Evolutionary conservation across 1,140 invertebrate species (phyloP).

Genomic region (Drosophila lowei): DNA sequence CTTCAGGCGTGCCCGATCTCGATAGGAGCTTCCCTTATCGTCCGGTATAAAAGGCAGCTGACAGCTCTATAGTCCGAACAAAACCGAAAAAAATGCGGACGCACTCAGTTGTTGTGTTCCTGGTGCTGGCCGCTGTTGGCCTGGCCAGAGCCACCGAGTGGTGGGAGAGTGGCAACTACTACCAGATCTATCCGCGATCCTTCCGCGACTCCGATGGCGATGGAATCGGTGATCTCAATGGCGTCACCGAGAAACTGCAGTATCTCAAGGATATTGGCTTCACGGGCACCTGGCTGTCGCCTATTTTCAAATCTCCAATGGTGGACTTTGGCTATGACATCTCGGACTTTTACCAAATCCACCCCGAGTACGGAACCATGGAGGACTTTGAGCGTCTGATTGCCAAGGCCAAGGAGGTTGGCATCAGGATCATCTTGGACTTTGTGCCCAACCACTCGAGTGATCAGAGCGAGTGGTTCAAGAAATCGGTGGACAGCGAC

Average conservation of each 20-base stretch:
- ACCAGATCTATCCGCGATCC: slow-evolving; percentile 91
- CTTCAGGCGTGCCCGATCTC: slow-evolving; percentile 39
- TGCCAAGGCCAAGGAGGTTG: slow-evolving; percentile 84
- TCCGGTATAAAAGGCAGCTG: slow-evolving; percentile 47
- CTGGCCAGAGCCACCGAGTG: slow-evolving; percentile 84
- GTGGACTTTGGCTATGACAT: slow-evolving; percentile 90
- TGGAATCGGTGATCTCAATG: slow-evolving; percentile 89
- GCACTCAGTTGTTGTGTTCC: slow-evolving; percentile 41
- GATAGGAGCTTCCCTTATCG: slow-evolving; percentile 54
- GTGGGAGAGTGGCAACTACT: slow-evolving; percentile 89
- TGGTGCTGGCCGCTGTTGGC: slow-evolving; percentile 41
- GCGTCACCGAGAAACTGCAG: slow-evolving; percentile 84
- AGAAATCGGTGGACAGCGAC: slow-evolving; percentile 84
- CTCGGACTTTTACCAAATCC: slow-evolving; percentile 89
- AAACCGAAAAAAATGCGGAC: slow-evolving; percentile 56
- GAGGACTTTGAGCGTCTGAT: slow-evolving; percentile 88
- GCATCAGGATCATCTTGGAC: slow-evolving; percentile 87
- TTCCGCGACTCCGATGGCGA: slow-evolving; percentile 89
- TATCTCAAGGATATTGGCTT: slow-evolving; percentile 85
- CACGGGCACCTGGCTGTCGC: slow-evolving; percentile 88
- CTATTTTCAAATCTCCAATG: slow-evolving; percentile 88
- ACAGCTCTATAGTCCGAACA: slow-evolving; percentile 19
- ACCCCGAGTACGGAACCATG: slow-evolving; percentile 88
- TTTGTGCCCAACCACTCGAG: slow-evolving; percentile 91
- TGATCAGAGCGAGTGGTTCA: slow-evolving; percentile 89